Conservation (phyloP, 2,888 invertebrate genomes). For the Polydrusus pterygomalis region DNA sequence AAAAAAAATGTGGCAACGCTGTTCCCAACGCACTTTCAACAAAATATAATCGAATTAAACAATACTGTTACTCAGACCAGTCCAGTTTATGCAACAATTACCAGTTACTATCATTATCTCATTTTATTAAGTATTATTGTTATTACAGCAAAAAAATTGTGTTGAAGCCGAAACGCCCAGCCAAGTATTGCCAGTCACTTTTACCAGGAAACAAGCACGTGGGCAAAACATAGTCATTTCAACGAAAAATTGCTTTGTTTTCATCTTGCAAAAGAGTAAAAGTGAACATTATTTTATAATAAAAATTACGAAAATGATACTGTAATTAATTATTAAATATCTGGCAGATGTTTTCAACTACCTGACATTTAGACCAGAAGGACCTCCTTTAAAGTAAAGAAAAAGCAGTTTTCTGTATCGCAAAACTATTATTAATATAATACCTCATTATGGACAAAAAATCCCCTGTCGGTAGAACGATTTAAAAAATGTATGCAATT, state of each 20-base stretch:
- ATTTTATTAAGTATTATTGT: conserved; percentile 52
- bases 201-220: conserved; percentile 51
- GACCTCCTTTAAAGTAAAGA: conserved; percentile 2
- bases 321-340: conserved; percentile 9
- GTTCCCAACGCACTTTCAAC: conserved; percentile 52
- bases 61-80: conserved; percentile 47
- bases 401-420: too few relatives aligned
- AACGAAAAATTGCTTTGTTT: conserved; percentile 47
- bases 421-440: too few relatives aligned
- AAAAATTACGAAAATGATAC: conserved; percentile 37
- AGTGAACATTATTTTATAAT: conserved; percentile 42
- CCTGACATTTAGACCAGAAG: conserved; percentile 11
- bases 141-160: conserved; percentile 40
- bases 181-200: conserved; percentile 44
- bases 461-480: too few relatives aligned
- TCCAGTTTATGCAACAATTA: conserved; percentile 53
- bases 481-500: too few relatives aligned
- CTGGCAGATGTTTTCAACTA: conserved; percentile 5
- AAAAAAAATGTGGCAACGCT: too few relatives aligned
- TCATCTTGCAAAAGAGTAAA: conserved; percentile 49
- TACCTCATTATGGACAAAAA: too few relatives aligned
- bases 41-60: conserved; percentile 53
- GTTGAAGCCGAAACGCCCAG: conserved; percentile 49
- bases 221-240: conserved; percentile 49
- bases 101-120: conserved; percentile 53